Conservation (phyloP, 1,140 invertebrate species). For the Magallana ariakensis region DNA sequence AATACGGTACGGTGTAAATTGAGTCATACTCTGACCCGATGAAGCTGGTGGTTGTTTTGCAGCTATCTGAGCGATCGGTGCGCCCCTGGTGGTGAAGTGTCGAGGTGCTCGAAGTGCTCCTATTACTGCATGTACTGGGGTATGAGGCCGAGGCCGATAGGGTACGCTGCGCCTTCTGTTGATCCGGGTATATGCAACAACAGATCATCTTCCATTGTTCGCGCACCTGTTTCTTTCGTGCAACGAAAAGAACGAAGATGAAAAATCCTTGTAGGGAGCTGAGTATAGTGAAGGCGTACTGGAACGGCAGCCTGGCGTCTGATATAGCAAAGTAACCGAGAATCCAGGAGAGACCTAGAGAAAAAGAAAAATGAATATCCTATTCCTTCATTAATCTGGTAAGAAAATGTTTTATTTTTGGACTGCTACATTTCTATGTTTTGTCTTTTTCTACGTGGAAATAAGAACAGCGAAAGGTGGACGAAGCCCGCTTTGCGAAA, state of each 20-base stretch:
- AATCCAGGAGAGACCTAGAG: conserved; percentile 81
- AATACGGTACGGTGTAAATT: conserved; percentile 48
- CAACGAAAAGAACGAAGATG: conserved; percentile 79
- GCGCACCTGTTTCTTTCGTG: conserved; percentile 73
- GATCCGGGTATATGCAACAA: conserved; percentile 59
- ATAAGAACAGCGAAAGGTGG: no score
- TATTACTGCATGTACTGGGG: conserved; percentile 63
- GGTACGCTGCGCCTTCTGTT: conserved; percentile 58
- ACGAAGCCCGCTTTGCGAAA: no score
- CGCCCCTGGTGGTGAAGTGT: neutral
- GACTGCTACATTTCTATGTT: no score
- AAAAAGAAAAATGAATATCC: conserved; percentile 25
- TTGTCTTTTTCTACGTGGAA: no score
- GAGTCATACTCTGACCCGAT: conserved; percentile 54
- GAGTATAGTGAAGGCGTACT: conserved; percentile 81
- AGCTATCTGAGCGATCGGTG: conserved; percentile 61
- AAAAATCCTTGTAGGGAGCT: conserved; percentile 82
- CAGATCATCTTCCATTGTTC: conserved; percentile 74
- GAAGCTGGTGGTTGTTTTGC: conserved; percentile 60
- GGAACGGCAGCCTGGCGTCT: conserved; percentile 79
- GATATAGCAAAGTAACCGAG: conserved; percentile 81
- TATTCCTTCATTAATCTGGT: neutral
- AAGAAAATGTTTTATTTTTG: no score
- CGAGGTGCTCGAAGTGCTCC: conserved; percentile 44
- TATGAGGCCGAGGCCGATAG: conserved; percentile 58